Conservation (phyloP, 2,113 vertebrate genomes). For the Crotalus viridis region DNA sequence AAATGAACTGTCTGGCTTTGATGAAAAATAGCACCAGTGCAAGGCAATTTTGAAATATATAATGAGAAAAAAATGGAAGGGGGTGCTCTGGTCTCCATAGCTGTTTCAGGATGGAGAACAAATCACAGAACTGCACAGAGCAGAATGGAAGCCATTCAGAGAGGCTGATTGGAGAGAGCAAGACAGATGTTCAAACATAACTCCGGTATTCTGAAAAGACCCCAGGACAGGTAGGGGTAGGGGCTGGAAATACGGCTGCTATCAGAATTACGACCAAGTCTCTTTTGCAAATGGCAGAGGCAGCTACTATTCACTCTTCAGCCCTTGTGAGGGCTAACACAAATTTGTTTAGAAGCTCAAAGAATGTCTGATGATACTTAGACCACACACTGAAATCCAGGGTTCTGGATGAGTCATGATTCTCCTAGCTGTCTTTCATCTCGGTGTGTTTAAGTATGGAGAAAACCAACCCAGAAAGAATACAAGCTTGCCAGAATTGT, state of each 20-base stretch:
- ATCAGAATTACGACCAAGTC: not conserved
- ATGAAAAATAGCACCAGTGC: not conserved
- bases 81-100: not conserved
- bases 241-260: not conserved
- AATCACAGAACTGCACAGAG: not conserved
- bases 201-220: not conserved
- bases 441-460: not conserved
- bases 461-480: not conserved
- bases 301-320: not conserved
- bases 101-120: not conserved
- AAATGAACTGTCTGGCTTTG: not conserved
- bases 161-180: not conserved
- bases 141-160: not conserved
- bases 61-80: not conserved
- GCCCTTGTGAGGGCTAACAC: not conserved
- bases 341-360: not conserved
- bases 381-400: not conserved
- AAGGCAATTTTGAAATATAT: not conserved
- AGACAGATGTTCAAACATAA: not conserved
- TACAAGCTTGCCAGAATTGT: not conserved
- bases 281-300: not conserved
- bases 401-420: not conserved
- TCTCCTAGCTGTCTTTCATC: not conserved
- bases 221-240: not conserved
- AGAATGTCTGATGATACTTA: not conserved